Conservation (phyloP, 2,797 vertebrate genomes). For the Eospalax fontanierii region DNA sequence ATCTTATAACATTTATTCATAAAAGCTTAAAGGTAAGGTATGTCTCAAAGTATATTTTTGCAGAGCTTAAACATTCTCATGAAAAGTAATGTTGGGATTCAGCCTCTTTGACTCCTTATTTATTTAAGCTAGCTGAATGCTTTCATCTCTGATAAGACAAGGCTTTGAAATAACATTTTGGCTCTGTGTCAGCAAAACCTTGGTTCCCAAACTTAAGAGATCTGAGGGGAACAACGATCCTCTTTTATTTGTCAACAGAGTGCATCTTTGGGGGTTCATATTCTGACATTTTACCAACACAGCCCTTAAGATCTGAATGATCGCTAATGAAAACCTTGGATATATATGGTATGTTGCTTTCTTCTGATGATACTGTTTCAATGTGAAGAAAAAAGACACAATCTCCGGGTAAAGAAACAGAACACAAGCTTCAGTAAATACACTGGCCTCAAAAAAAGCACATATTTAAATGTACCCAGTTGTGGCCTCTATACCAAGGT, state of each 20-base stretch:
- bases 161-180: neutral
- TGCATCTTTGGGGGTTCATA: neutral
- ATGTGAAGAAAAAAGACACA: neutral
- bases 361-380: neutral
- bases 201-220: constrained; percentile 11
- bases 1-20: neutral
- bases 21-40: constrained; percentile 8
- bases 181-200: constrained; percentile 15
- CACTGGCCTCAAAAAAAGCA: neutral
- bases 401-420: neutral
- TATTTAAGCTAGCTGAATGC: neutral
- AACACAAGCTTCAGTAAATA: neutral
- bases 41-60: neutral
- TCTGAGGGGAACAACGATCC: neutral
- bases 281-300: neutral
- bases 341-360: neutral
- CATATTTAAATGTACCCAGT: neutral
- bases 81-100: neutral
- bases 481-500: neutral
- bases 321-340: neutral
- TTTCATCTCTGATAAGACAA: neutral
- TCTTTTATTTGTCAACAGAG: neutral
- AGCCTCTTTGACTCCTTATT: neutral
- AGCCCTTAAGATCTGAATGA: neutral
- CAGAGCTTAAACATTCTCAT: neutral